A percentile compares a stretch with the other conserved stretches of the same genome.
phyloP scores from a whole-genome alignment of 2,888 invertebrate genomes.

The Dastarcus helophoroides region DNA sequence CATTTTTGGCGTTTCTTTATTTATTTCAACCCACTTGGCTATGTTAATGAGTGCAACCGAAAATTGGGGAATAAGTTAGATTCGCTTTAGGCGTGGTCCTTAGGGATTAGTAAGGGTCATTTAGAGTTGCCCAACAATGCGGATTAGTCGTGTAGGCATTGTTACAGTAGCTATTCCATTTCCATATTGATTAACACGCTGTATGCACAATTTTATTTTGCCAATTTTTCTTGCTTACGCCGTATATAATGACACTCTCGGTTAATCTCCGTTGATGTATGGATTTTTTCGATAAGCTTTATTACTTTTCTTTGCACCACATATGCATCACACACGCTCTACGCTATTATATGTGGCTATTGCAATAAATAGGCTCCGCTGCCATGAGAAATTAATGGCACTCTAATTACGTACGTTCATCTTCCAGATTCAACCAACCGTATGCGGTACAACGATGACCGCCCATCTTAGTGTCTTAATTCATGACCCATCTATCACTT shows the following conservation, averaged over 20 bases:
- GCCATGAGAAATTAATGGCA: constrained; percentile 17
- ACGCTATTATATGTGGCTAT: constrained; percentile 16
- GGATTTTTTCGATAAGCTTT: constrained; percentile 18
- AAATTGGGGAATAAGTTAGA: no score
- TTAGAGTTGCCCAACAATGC: constrained; percentile 23
- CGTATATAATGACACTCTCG: constrained; percentile 8
- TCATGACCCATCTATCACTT: no score
- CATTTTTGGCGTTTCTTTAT: no score
- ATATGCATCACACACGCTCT: constrained; percentile 13
- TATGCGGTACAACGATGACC: no score
- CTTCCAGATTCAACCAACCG: constrained; percentile 8
- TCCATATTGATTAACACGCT: constrained; percentile 23
- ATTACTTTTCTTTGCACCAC: constrained; percentile 15
- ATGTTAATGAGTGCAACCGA: no score
- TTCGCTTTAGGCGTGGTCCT: constrained; percentile 25
- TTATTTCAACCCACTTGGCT: no score
- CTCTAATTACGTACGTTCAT: constrained; percentile 17
- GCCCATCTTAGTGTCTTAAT: no score
- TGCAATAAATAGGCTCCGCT: constrained; percentile 18
- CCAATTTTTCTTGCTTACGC: constrained; percentile 12
- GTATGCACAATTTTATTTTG: constrained; percentile 17
- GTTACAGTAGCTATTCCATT: constrained; percentile 22
- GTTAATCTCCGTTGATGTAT: constrained; percentile 11
- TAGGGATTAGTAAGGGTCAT: constrained; percentile 26
- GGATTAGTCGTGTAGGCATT: constrained; percentile 28